Evolutionary conservation across 2,888 invertebrate species (phyloP).

Genomic region (Cataglyphis rosenhaueri): DNA sequence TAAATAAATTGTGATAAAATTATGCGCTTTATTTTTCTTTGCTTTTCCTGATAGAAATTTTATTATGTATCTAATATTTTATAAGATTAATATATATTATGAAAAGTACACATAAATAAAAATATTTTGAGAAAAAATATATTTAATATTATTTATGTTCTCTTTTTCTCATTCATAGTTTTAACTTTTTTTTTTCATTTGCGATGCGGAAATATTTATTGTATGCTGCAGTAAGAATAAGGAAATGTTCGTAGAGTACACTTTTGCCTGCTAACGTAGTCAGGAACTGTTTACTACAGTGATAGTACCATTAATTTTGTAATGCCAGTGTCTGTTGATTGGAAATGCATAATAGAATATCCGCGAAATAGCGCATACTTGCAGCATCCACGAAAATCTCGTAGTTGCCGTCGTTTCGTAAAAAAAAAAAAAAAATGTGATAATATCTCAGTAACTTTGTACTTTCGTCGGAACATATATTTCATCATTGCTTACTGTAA

Average conservation of each 20-base stretch:
- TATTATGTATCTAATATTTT: background rate
- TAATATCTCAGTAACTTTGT: conserved; percentile 13
- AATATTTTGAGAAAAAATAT: background rate
- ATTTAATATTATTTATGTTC: background rate
- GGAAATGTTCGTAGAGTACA: background rate
- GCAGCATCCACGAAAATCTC: background rate
- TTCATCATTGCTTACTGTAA: conserved; percentile 31
- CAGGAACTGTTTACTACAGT: conserved; percentile 20
- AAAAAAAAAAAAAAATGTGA: background rate
- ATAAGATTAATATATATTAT: background rate
- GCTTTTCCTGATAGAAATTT: background rate
- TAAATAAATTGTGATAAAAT: background rate
- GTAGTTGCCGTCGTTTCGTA: background rate
- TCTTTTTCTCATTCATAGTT: background rate
- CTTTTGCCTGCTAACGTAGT: background rate
- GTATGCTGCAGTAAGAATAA: conserved; percentile 17
- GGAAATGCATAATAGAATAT: conserved; percentile 64
- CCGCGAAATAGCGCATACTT: conserved; percentile 33
- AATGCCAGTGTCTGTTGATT: conserved; percentile 55
- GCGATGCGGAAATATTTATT: conserved; percentile 6
- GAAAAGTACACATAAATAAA: background rate
- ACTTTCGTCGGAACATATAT: conserved; percentile 16
- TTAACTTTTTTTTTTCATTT: conserved; percentile 26
- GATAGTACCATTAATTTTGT: background rate
- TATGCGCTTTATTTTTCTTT: background rate